Percentiles rank a stretch among this genome's conserved stretches.
Evolutionary conservation across 2,797 vertebrate genomes (phyloP).

Genomic region (Euthynnus affinis): DNA sequence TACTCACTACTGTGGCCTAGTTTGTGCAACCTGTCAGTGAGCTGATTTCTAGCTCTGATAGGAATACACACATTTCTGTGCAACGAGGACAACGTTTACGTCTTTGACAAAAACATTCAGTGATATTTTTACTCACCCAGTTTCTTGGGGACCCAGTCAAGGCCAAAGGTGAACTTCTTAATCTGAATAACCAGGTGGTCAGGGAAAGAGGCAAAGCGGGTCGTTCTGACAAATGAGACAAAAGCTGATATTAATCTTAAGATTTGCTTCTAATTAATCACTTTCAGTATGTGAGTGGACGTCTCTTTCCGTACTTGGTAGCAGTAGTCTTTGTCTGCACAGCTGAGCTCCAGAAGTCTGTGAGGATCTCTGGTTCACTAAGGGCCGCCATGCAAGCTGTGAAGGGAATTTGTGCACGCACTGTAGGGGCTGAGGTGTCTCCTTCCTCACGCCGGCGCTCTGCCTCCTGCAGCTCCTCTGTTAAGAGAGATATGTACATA

Average conservation of each 20-base stretch:
- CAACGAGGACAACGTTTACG: neutral
- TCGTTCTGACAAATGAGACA: slow-evolving; percentile 87
- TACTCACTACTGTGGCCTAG: neutral
- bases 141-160: slow-evolving; percentile 99
- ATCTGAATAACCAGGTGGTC: slow-evolving; percentile 99
- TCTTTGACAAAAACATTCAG: slow-evolving; percentile 2
- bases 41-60: neutral
- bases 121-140: slow-evolving; percentile 88
- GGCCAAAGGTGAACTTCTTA: slow-evolving; percentile 99
- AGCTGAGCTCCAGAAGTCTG: slow-evolving; percentile 99
- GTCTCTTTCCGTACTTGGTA: slow-evolving; percentile 90
- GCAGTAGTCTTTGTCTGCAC: slow-evolving; percentile 97
- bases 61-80: neutral
- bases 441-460: slow-evolving; percentile 94
- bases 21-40: neutral
- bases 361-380: slow-evolving; percentile 95
- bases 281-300: neutral
- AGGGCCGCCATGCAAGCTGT: slow-evolving; percentile 96
- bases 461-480: slow-evolving; percentile 95
- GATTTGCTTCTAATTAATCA: neutral
- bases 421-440: slow-evolving; percentile 89
- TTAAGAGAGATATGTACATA: slow-evolving; percentile 34
- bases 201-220: slow-evolving; percentile 98
- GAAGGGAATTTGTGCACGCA: slow-evolving; percentile 97
- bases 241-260: slow-evolving; percentile 16